Base-by-base conservation (phyloP, 92 coral and sea anemone genomes). In the Micromussa lordhowensis region DNA sequence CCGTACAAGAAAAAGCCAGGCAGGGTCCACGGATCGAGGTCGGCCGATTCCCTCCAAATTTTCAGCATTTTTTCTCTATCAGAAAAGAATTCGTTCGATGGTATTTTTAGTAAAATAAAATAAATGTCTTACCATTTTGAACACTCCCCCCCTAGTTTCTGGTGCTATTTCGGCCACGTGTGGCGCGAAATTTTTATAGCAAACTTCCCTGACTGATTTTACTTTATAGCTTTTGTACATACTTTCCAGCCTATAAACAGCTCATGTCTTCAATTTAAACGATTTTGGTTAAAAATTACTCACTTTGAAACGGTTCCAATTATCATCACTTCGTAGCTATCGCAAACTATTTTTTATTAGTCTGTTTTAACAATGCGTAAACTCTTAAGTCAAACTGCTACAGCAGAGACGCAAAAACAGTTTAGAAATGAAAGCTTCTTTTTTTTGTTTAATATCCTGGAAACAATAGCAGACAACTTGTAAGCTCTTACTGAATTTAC, bases 21-120 rank as follows among this genome's bases (percentile, higher is more conserved):
- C 90, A 87, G 38, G 77, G 80, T 44, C 80, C 85, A 68, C 86
- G 69, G 90, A 86, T 79, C 78, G 85, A 79, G 90, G 90, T 68
- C 51, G 90, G 90, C 89, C 48, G 88, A 86, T 74, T 75, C 57
- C 82, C 61, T 57, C 73, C 88, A 85, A 73, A 85, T 35, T 85
- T 85, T 85, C 82, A 74, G 69, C 88, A 57, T 61, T 85, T 85
- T 28, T 85, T 85, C 88, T 73, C 82, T 73, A 85, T 85, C 88
- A 29, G 71, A 85, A 75, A 85, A 73, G 88, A 85, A 75, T 75
- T 26, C 82, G 78, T 75, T 85, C 72, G 72, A 73, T 85, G 88
- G 51, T 34, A 70, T 30, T 36, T 24, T 28, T 70, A 32, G 58
- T n/a, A 83, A 44, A 83, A 83, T 64, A 85, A 68, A 75, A 72